These are phyloP conservation scores for Nymphalis io DNA, from an alignment of 1,140 invertebrate species.

Conservation along the genomic window DNA sequence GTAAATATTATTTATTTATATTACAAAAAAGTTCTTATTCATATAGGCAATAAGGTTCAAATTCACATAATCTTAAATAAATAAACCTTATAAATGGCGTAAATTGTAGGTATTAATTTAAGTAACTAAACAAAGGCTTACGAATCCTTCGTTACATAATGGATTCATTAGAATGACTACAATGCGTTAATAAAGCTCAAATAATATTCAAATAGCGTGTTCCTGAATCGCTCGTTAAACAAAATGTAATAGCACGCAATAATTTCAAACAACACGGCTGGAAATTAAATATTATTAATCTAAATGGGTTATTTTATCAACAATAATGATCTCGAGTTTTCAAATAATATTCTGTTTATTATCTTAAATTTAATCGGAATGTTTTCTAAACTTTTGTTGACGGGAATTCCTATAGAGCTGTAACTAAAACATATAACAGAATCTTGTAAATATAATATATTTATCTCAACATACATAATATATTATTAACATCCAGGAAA, in stretches of 20 bases:
- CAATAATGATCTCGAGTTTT: neutral
- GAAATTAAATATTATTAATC: constrained; percentile 17
- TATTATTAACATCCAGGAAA: too few relatives aligned
- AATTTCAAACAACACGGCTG: constrained; percentile 17
- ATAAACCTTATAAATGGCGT: neutral
- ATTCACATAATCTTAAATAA: neutral
- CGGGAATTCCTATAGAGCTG: too few relatives aligned
- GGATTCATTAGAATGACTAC: constrained; percentile 30
- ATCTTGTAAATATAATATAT: too few relatives aligned
- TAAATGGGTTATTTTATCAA: constrained; percentile 7
- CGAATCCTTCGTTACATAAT: constrained; percentile 20
- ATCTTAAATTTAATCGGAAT: neutral
- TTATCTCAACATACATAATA: too few relatives aligned
- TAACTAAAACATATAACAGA: too few relatives aligned
- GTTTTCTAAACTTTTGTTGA: neutral
- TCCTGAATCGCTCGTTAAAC: constrained; percentile 18
- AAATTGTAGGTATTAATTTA: constrained; percentile 8
- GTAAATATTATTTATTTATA: too few relatives aligned
- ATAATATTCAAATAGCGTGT: constrained; percentile 35
- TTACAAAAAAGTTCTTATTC: too few relatives aligned
- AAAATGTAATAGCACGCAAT: constrained; percentile 21
- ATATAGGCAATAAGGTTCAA: neutral
- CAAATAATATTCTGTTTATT: neutral
- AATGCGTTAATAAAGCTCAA: constrained; percentile 32
- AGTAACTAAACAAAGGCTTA: constrained; percentile 31